phyloP scores from a whole-genome alignment of 23 tunicate genomes.

The Clavelina lepadiformis region DNA sequence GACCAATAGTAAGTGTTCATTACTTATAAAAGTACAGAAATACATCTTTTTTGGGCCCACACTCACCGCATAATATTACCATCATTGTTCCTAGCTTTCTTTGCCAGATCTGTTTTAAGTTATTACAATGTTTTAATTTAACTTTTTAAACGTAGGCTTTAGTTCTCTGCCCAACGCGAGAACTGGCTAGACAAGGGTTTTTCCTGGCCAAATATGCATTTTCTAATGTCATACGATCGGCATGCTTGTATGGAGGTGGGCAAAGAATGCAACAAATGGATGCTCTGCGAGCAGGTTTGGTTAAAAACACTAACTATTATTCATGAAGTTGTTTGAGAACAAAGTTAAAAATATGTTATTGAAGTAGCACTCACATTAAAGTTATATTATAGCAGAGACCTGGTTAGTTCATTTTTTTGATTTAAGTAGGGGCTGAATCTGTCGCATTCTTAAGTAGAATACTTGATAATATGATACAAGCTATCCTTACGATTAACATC shows the following conservation, averaged over 20 bases:
- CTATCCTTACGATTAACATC: too few relatives aligned
- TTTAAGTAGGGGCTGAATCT: too few relatives aligned
- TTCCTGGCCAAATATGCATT: constrained; percentile 31
- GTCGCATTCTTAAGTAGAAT: background rate
- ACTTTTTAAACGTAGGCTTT: constrained; percentile 37
- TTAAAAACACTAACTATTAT: background rate
- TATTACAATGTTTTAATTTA: background rate
- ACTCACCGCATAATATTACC: too few relatives aligned
- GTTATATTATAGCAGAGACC: background rate
- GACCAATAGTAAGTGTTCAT: constrained; percentile 73
- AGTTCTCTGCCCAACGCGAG: constrained; percentile 91
- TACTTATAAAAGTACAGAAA: too few relatives aligned
- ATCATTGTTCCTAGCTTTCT: too few relatives aligned
- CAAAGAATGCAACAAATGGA: constrained; percentile 20
- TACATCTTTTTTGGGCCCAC: too few relatives aligned
- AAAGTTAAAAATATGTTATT: background rate
- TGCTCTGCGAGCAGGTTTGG: background rate
- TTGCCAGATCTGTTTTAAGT: background rate
- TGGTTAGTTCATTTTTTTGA: too few relatives aligned
- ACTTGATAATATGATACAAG: too few relatives aligned
- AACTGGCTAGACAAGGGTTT: constrained; percentile 82
- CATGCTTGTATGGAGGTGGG: constrained; percentile 80
- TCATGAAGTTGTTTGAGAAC: background rate
- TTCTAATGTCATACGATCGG: constrained; percentile 14
- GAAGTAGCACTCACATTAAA: background rate